Evolutionary conservation across 2,113 vertebrate genomes (phyloP).

Genomic region (Hylia prasina): DNA sequence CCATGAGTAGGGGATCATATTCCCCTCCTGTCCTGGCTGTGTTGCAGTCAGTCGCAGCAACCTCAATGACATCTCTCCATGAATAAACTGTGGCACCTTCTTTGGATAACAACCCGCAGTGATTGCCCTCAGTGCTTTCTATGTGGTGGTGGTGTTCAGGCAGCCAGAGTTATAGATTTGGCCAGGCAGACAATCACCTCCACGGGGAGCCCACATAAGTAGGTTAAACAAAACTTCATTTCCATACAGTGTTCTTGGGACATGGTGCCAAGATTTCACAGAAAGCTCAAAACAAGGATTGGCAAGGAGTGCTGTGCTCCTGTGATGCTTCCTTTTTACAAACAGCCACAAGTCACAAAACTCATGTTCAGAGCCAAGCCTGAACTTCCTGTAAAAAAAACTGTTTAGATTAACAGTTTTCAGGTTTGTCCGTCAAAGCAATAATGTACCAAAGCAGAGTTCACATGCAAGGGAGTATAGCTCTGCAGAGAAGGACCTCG

Average conservation of each 20-base stretch:
- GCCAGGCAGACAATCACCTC: neutral
- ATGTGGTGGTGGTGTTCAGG: neutral
- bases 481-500: neutral
- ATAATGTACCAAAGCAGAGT: neutral
- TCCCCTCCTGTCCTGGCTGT: neutral
- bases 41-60: neutral
- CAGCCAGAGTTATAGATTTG: neutral
- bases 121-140: neutral
- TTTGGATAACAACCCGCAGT: neutral
- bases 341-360: neutral
- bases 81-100: neutral
- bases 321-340: neutral
- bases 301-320: neutral
- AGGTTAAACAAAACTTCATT: conserved; percentile 37
- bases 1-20: neutral
- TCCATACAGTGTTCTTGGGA: neutral
- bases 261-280: neutral
- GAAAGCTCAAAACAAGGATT: neutral
- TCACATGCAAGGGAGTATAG: neutral
- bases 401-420: neutral
- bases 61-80: neutral
- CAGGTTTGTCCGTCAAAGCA: neutral
- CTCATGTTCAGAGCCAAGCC: neutral
- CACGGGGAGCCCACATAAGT: neutral
- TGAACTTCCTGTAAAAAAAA: neutral